Evolutionary conservation across 2,113 vertebrate genomes (phyloP).

Genomic region (Myotis davidii): DNA sequence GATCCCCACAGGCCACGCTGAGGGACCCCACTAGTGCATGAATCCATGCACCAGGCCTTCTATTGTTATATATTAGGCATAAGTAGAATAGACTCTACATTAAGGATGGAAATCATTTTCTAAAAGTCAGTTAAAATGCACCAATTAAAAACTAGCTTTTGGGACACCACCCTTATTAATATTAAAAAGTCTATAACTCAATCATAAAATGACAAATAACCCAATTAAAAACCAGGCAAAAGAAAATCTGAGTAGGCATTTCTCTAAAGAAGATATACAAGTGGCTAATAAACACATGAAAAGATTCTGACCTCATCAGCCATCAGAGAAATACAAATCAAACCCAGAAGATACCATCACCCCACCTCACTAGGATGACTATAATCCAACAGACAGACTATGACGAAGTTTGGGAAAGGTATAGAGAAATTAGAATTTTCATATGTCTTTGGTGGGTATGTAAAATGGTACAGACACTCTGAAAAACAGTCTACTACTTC

Average conservation of each 20-base stretch:
- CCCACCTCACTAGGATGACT: background rate
- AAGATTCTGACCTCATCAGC: background rate
- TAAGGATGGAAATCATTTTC: background rate
- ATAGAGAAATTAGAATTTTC: background rate
- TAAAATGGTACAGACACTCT: background rate
- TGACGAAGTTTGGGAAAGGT: background rate
- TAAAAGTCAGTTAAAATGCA: background rate
- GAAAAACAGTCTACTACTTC: background rate
- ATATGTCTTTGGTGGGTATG: background rate
- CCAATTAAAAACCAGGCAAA: constrained; percentile 10
- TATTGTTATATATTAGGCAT: background rate
- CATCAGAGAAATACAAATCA: background rate
- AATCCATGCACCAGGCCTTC: no score
- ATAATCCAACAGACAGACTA: background rate
- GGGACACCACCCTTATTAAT: background rate
- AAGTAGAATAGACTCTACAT: background rate
- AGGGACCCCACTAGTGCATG: no score
- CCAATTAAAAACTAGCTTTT: background rate
- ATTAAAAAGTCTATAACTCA: background rate
- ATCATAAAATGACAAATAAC: constrained; percentile 12
- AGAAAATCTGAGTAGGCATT: background rate
- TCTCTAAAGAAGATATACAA: background rate
- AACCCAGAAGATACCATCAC: background rate
- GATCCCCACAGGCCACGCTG: no score
- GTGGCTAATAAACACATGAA: background rate